Percentiles rank a stretch among this genome's conserved stretches.
Evolutionary conservation across 2,888 invertebrate species (phyloP).

Genomic region (Cylindroiulus punctatus): DNA sequence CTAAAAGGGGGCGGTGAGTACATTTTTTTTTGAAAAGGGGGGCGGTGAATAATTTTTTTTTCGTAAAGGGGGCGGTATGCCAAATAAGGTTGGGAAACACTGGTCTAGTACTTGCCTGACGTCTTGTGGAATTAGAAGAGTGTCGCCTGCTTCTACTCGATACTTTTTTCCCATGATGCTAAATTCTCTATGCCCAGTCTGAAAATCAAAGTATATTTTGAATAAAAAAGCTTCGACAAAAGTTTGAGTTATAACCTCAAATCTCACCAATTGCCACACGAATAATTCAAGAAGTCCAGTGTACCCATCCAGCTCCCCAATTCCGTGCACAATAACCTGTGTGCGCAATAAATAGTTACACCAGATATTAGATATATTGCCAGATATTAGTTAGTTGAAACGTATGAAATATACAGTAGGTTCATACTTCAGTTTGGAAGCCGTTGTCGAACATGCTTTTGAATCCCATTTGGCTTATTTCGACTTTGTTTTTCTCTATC

Average conservation of each 20-base stretch:
- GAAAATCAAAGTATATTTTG: slow-evolving; percentile 14
- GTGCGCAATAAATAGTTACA: too few species aligned
- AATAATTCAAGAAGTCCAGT: slow-evolving; percentile 29
- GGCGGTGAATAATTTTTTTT: too few species aligned
- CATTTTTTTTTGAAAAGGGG: too few species aligned
- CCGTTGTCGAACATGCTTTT: slow-evolving; percentile 15
- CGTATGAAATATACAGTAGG: too few species aligned
- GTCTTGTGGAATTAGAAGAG: slow-evolving; percentile 53
- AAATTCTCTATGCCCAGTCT: slow-evolving; percentile 43
- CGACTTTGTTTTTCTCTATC: slow-evolving; percentile 14
- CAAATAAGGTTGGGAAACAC: too few species aligned
- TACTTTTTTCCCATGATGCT: slow-evolving; percentile 27
- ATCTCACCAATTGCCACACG: slow-evolving; percentile 51
- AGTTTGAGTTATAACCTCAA: too few species aligned
- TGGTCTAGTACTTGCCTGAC: not conserved
- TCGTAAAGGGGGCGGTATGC: too few species aligned
- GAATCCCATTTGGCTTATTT: slow-evolving; percentile 5
- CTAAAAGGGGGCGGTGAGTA: too few species aligned
- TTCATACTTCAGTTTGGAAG: slow-evolving; percentile 32
- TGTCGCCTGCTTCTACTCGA: slow-evolving; percentile 44
- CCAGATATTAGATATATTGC: too few species aligned
- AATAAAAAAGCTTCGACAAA: not conserved
- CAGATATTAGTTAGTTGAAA: too few species aligned
- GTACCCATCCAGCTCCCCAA: slow-evolving; percentile 25
- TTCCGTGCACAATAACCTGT: slow-evolving; percentile 49